Evolutionary conservation across 2,888 invertebrate species (phyloP).

Genomic region (Orthosia incerta): DNA sequence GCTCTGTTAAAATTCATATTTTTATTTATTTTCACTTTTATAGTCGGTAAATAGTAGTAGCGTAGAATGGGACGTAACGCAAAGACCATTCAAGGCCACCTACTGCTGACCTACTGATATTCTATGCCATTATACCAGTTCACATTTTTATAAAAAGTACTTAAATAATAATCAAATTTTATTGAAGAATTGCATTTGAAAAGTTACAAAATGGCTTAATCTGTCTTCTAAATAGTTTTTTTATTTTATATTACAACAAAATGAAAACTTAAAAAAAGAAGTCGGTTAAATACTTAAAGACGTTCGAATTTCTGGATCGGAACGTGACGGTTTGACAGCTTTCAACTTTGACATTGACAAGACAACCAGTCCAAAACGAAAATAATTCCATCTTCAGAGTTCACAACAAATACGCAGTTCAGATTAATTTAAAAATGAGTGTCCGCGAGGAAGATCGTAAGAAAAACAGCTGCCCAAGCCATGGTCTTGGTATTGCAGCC

Average conservation of each 20-base stretch:
- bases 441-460: slow-evolving; percentile 81
- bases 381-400: slow-evolving; percentile 44
- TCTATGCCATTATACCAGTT: neutral
- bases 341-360: slow-evolving; percentile 18
- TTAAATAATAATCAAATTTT: no score
- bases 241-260: no score
- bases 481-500: slow-evolving; percentile 84
- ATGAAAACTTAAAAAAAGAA: no score
- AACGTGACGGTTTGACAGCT: slow-evolving; percentile 17
- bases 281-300: no score
- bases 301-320: neutral
- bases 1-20: no score
- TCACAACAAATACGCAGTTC: slow-evolving; percentile 54
- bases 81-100: neutral
- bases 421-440: slow-evolving; percentile 77
- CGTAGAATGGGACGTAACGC: no score
- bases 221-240: no score
- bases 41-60: no score
- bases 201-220: no score
- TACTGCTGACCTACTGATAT: neutral
- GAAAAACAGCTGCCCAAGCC: slow-evolving; percentile 80
- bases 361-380: slow-evolving; percentile 38
- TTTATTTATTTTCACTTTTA: no score
- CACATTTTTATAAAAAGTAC: neutral
- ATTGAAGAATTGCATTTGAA: no score